Base-by-base conservation (phyloP, 2,888 invertebrate genomes). In the Dexiosoma caninum region DNA sequence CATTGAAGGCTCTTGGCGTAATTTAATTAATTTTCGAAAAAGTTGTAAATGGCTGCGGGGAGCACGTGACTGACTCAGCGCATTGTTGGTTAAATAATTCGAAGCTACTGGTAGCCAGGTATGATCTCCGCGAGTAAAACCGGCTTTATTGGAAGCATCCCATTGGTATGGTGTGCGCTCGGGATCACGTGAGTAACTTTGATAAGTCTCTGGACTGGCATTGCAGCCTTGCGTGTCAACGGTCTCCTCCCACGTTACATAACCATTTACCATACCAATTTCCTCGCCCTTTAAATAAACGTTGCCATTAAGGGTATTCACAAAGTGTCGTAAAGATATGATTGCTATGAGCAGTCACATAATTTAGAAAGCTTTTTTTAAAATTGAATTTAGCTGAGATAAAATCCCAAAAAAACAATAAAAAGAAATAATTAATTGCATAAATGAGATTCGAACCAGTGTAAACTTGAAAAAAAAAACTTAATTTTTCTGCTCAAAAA, bases 81-180 rank as follows among this genome's bases (percentile, higher is more conserved):
- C 92, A 85, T 95, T 95, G 1, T 93, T 86, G 0, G 84, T 86
- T 67, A 88, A 87, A 85, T 92, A 94, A 59, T 93, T 92, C 0
- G 86, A 85, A 42, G 93, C 92, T 5, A 94, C 92, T 2, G 94
- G 94, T 8, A 95, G 86, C 94, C 94, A 94, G 0, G 94, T 93
- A 0, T 78, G 42, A 9, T 79, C 72, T 8, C 79, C 84, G 5
- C 69, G 23, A 0, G 86, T 84, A 32, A 85, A 88, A 19, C 85
- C 86, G 1, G 85, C 83, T 80, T 90, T 91, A 1, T 83, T 86
- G 0, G 88, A 85, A 30, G 86, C 84, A 84, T 92, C 90, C 93
- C 93, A 93, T 81, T 92, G 93, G 85, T 91, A 92, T 0, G 93
- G 93, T 0, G 93, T 92, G 77, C 93, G 88, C 42, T 89, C 91